Conservation (phyloP, 2,113 vertebrate species). For the Phocoena sinus region DNA sequence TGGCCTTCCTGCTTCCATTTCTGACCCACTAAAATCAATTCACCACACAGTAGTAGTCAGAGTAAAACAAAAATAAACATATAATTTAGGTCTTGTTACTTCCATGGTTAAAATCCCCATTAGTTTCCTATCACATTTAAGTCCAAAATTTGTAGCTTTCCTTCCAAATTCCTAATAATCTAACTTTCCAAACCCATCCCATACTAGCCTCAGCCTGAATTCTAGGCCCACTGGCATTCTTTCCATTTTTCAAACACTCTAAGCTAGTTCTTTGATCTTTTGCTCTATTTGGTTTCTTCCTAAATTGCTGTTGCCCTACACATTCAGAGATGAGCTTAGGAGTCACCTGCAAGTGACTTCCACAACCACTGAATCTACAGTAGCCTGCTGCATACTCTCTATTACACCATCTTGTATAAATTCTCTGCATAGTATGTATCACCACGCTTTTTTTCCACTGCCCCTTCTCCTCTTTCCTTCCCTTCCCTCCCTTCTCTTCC, state of each 20-base stretch:
- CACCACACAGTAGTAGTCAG: not conserved
- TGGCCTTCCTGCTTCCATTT: not conserved
- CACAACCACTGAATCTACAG: not conserved
- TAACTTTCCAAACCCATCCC: not conserved
- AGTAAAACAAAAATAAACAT: not conserved
- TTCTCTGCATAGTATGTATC: not conserved
- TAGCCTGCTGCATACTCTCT: rapidly evolving
- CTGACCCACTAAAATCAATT: not conserved
- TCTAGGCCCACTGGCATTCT: not conserved
- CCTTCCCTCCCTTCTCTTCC: not conserved
- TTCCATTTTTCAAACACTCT: not conserved
- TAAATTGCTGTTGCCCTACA: not conserved
- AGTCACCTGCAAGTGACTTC: not conserved
- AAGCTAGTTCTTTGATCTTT: not conserved
- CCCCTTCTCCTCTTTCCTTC: not conserved
- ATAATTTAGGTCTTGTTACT: not conserved
- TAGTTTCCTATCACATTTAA: not conserved
- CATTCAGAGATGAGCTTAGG: not conserved
- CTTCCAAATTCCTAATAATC: not conserved
- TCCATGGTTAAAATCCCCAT: not conserved
- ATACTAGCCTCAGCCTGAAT: not conserved
- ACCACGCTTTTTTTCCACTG: not conserved
- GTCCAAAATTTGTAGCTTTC: not conserved
- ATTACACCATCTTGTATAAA: not conserved
- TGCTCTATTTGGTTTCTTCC: not conserved